These are phyloP conservation scores for Philaethria dido DNA, from an alignment of 2,888 invertebrate species.

Conservation along the genomic window DNA sequence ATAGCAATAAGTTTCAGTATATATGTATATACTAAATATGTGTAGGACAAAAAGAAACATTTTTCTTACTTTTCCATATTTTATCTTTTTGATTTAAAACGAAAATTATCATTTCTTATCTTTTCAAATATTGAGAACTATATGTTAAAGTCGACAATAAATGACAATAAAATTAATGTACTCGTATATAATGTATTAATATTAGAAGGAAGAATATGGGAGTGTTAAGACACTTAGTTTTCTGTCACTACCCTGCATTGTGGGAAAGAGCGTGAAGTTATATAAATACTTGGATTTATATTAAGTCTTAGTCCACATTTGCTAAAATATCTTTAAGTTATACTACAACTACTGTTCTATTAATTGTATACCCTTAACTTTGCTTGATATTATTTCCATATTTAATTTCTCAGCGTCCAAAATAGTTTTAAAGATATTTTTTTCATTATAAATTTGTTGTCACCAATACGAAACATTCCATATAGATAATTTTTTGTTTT, in stretches of 20 bases:
- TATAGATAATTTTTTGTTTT: too few species aligned
- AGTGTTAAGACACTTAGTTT: too few species aligned
- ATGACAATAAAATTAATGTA: slow-evolving; percentile 28
- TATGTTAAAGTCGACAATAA: slow-evolving; percentile 3
- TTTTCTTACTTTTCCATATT: neutral
- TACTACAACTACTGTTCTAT: neutral
- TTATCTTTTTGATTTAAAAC: neutral
- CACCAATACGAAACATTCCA: too few species aligned
- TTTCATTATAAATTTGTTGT: neutral
- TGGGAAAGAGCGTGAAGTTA: too few species aligned
- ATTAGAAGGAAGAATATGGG: too few species aligned
- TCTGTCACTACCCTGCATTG: too few species aligned
- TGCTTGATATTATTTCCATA: too few species aligned
- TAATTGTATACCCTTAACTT: too few species aligned
- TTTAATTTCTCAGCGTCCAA: too few species aligned
- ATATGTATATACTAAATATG: neutral
- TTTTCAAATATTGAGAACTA: neutral
- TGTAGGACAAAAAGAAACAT: neutral
- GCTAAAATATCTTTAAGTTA: neutral
- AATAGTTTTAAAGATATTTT: neutral
- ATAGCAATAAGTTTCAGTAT: neutral
- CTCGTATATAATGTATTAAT: too few species aligned
- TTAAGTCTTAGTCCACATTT: neutral
- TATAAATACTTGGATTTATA: slow-evolving; percentile 21
- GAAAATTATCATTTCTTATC: neutral